Evolutionary conservation across 2,113 vertebrate genomes (phyloP).

Genomic region (Lutjanus erythropterus): DNA sequence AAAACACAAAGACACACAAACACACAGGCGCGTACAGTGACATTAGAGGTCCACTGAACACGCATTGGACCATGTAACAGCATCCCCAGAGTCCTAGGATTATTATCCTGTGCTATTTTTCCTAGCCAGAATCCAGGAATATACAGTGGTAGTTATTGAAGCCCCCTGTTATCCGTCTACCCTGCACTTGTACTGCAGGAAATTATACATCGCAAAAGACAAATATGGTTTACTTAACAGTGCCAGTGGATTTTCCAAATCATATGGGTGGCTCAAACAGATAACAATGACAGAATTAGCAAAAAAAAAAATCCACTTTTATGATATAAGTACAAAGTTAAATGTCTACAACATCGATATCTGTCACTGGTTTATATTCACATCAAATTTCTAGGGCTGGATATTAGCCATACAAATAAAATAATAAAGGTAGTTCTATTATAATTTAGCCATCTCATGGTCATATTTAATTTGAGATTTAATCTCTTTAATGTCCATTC

Average conservation of each 20-base stretch:
- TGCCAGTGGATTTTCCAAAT: conserved; percentile 36
- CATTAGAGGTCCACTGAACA: conserved; percentile 52
- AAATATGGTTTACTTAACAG: conserved; percentile 10
- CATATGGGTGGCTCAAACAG: conserved; percentile 43
- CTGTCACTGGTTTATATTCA: conserved; percentile 62
- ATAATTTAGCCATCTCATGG: conserved; percentile 57
- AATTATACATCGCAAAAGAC: conserved; percentile 3
- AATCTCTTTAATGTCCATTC: conserved; percentile 46
- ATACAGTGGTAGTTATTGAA: conserved; percentile 47
- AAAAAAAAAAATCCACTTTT: conserved; percentile 30
- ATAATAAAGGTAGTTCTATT: conserved; percentile 34
- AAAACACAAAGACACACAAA: conserved; percentile 32
- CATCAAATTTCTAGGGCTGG: conserved; percentile 52
- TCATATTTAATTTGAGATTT: conserved; percentile 49
- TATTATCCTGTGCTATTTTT: conserved; percentile 19
- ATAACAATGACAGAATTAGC: conserved; percentile 33
- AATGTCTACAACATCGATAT: conserved; percentile 54
- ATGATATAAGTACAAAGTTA: conserved; percentile 51
- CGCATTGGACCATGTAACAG: conserved; percentile 29
- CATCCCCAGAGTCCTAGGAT: conserved; percentile 27
- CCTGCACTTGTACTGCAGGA: conserved; percentile 39
- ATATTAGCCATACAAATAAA: conserved; percentile 44
- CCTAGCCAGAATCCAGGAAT: conserved; percentile 33
- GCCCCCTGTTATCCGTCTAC: conserved; percentile 45
- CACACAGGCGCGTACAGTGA: conserved; percentile 49